A percentile compares a stretch with the other conserved stretches of the same genome.
Conservation (phyloP, 2,113 vertebrate genomes). For the Oplegnathus fasciatus region DNA sequence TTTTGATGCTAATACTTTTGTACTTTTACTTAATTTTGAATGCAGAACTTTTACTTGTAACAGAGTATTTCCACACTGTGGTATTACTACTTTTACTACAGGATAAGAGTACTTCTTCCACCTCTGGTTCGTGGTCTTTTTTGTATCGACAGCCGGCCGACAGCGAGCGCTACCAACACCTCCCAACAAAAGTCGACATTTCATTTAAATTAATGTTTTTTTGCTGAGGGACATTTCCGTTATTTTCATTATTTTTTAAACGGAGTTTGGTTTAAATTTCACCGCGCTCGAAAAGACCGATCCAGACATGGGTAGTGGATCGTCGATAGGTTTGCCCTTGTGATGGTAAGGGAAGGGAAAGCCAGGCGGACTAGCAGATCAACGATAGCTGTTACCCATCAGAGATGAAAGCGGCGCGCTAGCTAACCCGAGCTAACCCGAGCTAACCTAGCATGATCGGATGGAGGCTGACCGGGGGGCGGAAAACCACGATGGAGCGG, state of each 20-base stretch:
- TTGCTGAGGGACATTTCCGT: no score
- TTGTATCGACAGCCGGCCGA: background rate
- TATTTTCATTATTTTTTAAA: background rate
- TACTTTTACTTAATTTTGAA: no score
- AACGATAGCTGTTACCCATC: background rate
- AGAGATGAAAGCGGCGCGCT: conserved; percentile 34
- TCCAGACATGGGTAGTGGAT: background rate
- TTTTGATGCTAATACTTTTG: no score
- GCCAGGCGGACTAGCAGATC: conserved; percentile 48
- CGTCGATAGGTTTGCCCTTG: background rate
- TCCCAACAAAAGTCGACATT: background rate
- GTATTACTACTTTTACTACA: no score
- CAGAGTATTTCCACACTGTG: no score
- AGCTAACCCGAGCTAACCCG: background rate
- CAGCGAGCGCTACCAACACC: no score
- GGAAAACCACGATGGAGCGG: conserved; percentile 52
- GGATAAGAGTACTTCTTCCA: no score
- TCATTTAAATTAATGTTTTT: no score
- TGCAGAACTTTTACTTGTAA: no score
- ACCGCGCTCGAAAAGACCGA: background rate
- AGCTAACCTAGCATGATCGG: conserved; percentile 29
- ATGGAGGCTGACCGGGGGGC: conserved; percentile 46
- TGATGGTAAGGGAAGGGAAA: no score
- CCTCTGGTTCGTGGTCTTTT: background rate
- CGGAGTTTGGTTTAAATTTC: background rate